A percentile compares a stretch with the other conserved stretches of the same genome.
phyloP scores from a whole-genome alignment of 2,888 invertebrate species.

The Trachelus tabidus region DNA sequence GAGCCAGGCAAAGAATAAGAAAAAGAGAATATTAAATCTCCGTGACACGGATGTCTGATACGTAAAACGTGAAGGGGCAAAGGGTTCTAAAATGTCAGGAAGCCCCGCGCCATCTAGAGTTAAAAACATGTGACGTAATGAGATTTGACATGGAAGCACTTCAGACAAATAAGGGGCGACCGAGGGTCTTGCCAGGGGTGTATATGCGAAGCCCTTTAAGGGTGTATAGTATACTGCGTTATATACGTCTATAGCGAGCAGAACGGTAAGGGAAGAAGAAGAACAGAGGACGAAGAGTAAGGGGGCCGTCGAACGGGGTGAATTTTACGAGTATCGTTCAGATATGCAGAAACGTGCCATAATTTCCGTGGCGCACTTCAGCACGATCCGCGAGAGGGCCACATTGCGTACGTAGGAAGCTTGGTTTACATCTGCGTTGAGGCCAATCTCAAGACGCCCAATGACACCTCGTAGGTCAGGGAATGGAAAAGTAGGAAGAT shows the following conservation, averaged over 20 bases:
- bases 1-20: constrained; percentile 6
- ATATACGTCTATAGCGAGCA: constrained; percentile 25
- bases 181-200: not conserved
- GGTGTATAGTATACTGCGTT: too few relatives aligned
- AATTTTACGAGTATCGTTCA: constrained; percentile 37
- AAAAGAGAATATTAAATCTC: not conserved
- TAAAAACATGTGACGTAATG: constrained; percentile 54
- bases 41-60: too few relatives aligned
- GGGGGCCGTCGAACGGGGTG: not conserved
- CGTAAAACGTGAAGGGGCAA: too few relatives aligned
- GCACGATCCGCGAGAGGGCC: constrained; percentile 38
- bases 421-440: too few relatives aligned
- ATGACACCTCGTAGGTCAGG: too few relatives aligned
- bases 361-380: constrained; percentile 48
- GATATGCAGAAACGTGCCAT: constrained; percentile 53
- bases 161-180: constrained; percentile 19
- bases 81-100: constrained; percentile 9
- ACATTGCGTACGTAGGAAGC: not conserved
- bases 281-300: constrained; percentile 15
- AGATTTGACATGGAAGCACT: constrained; percentile 59
- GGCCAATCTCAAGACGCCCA: too few relatives aligned
- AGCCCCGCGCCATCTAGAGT: constrained; percentile 20
- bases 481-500: too few relatives aligned
- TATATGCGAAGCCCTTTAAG: constrained; percentile 7
- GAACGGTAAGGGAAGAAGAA: constrained; percentile 18